Conservation (phyloP, 2,113 vertebrate genomes). For the Pantherophis guttatus region DNA sequence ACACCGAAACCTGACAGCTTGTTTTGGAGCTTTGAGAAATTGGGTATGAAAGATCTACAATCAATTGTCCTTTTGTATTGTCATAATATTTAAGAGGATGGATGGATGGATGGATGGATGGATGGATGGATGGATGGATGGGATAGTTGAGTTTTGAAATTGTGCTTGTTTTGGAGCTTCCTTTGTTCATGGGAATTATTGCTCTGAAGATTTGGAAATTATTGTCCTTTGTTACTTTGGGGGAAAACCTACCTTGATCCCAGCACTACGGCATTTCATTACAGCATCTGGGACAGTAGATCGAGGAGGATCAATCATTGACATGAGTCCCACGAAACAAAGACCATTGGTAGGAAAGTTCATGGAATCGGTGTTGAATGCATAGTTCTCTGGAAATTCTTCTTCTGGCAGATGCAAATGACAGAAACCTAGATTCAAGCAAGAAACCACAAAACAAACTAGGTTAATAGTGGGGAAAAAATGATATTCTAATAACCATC, state of each 20-base stretch:
- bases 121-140: no score
- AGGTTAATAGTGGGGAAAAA: not conserved
- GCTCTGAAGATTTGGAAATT: not conserved
- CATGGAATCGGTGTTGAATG: slow-evolving; percentile 72
- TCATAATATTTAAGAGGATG: not conserved
- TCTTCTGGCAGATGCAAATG: slow-evolving; percentile 75
- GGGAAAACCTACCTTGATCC: slow-evolving; percentile 72
- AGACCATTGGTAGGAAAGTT: slow-evolving; percentile 77
- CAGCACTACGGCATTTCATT: slow-evolving; percentile 77
- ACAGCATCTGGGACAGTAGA: slow-evolving; percentile 80
- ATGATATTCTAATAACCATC: not conserved
- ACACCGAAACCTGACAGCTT: no score
- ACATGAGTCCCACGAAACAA: slow-evolving; percentile 78
- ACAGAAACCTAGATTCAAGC: slow-evolving; percentile 72
- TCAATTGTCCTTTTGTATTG: not conserved
- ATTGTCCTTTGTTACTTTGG: not conserved
- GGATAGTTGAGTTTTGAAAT: not conserved
- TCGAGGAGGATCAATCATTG: slow-evolving; percentile 79
- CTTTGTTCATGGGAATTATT: not conserved
- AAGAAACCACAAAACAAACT: not conserved
- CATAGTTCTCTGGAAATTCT: slow-evolving; percentile 68
- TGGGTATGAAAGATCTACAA: no score
- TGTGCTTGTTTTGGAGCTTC: not conserved
- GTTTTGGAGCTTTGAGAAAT: not conserved
- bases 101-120: no score